These are phyloP conservation scores for Trachymyrmex cornetzi DNA, from an alignment of 1,140 invertebrate species.

Conservation along the genomic window DNA sequence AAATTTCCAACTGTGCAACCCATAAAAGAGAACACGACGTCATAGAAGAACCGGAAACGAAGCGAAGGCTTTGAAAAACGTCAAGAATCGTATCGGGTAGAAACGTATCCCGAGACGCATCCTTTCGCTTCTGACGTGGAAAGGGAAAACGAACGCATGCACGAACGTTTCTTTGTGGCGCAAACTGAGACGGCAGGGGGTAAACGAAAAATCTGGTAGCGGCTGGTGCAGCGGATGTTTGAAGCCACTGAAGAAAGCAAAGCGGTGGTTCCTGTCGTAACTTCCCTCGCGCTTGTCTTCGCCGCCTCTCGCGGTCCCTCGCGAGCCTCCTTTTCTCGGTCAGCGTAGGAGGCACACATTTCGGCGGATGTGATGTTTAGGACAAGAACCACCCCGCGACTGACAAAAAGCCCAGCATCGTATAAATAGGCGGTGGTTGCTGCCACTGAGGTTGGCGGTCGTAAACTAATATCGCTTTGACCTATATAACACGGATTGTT, in stretches of 20 bases:
- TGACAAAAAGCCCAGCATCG: slow-evolving; percentile 74
- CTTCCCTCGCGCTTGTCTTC: slow-evolving; percentile 57
- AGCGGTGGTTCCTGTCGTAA: slow-evolving; percentile 73
- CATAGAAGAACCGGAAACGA: slow-evolving; percentile 36
- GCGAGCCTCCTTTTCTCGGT: slow-evolving; percentile 61
- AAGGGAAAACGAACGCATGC: slow-evolving; percentile 47
- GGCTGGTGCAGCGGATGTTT: slow-evolving; percentile 82
- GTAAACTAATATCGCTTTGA: slow-evolving; percentile 66
- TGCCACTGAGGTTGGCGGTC: slow-evolving; percentile 57
- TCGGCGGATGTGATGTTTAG: slow-evolving; percentile 83
- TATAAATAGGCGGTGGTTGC: slow-evolving; percentile 82
- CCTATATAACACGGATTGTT: slow-evolving; percentile 68
- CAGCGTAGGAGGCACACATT: slow-evolving; percentile 71
- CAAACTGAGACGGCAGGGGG: slow-evolving; percentile 49
- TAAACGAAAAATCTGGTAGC: slow-evolving; percentile 72
- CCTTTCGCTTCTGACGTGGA: slow-evolving; percentile 43
- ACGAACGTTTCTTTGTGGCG: slow-evolving; percentile 46
- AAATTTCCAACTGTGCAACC: neutral
- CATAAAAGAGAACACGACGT: neutral
- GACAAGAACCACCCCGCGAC: slow-evolving; percentile 62
- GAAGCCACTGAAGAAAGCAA: slow-evolving; percentile 72
- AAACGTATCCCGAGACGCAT: slow-evolving; percentile 50
- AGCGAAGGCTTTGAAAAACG: slow-evolving; percentile 4
- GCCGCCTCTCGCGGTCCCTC: slow-evolving; percentile 59
- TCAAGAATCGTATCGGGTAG: neutral